A percentile compares a stretch with the other conserved stretches of the same genome.
Evolutionary conservation across 2,797 vertebrate species (phyloP).

Genomic region (Steatocranus sp.): DNA sequence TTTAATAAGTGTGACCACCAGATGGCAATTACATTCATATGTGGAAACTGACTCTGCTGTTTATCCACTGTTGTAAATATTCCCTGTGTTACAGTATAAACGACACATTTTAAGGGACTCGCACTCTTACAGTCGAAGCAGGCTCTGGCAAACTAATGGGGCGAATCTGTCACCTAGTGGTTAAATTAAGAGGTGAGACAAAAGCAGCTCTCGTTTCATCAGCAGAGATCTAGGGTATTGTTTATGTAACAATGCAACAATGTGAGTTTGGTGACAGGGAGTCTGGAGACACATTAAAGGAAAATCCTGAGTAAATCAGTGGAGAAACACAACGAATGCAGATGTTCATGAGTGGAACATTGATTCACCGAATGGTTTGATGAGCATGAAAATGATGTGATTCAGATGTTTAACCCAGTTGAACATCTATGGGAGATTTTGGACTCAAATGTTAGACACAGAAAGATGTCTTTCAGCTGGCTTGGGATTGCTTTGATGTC

Average conservation of each 20-base stretch:
- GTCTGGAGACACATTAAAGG: not conserved
- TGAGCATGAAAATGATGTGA: not conserved
- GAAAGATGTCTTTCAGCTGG: not conserved
- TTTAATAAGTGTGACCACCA: not conserved
- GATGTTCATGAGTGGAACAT: not conserved
- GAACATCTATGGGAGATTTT: not conserved
- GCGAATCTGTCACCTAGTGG: slow-evolving; percentile 43
- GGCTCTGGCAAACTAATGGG: not conserved
- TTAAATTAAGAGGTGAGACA: not conserved
- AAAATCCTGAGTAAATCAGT: not conserved
- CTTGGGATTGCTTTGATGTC: not conserved
- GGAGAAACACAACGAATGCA: not conserved
- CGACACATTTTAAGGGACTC: not conserved
- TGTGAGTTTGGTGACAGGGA: not conserved
- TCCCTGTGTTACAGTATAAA: not conserved
- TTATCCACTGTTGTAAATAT: not conserved
- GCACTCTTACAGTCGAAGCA: not conserved
- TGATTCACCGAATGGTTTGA: not conserved
- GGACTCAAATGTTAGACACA: not conserved
- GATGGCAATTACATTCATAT: not conserved
- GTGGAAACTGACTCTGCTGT: not conserved
- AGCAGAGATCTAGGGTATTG: not conserved
- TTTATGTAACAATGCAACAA: not conserved
- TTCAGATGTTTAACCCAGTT: not conserved
- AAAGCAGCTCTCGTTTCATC: not conserved